Base-by-base conservation (phyloP, 2,113 vertebrate genomes). In the Enhydra lutris region DNA sequence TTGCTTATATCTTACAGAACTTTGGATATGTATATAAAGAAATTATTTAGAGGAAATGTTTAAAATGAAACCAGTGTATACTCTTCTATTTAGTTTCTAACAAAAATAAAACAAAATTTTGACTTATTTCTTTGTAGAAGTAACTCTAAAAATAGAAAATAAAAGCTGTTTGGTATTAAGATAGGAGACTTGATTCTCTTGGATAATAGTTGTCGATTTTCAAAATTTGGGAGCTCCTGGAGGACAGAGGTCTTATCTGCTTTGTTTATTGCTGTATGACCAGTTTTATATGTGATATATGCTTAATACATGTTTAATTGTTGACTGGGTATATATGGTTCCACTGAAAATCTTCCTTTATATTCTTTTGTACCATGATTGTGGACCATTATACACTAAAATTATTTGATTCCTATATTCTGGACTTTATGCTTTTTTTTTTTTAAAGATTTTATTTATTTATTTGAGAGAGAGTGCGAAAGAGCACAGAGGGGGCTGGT, bases 1-100 rank as follows among this genome's bases (percentile, higher is more conserved):
- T 65, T 82, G 65, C 52, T 81, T 65, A 6, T 57, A 69, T 87
- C 36, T 80, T 80, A 57, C 11, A 79, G 57, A 88, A 78, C 31
- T 82, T n/a, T 93, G 34, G 71, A 17, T 81, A 61, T 61, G 6
- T 65, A 0, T 97, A 12, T 34, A 89, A 85, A 71, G 21, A 96
- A 67, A 81, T 91, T 95, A 87, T n/a, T 69, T 69, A 50, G 23
- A 39, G 21, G 34, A 89, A 81, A 88, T 84, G 3, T 93, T 95
- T 83, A 71, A 96, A 95, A 91, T 91, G 23, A n/a, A 47, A 94
- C 79, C 73, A 94, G 71, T n/a, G 36, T 21, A 36, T 50, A 39
- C 29, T 18, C 79, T 78, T 63, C 20, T 42, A 47, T 61, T 78
- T 96, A 71, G 24, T 78, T 74, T 96, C 61, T 67, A 90, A 95